phyloP scores from a whole-genome alignment of 2,888 invertebrate genomes.

The Sicus ferrugineus region DNA sequence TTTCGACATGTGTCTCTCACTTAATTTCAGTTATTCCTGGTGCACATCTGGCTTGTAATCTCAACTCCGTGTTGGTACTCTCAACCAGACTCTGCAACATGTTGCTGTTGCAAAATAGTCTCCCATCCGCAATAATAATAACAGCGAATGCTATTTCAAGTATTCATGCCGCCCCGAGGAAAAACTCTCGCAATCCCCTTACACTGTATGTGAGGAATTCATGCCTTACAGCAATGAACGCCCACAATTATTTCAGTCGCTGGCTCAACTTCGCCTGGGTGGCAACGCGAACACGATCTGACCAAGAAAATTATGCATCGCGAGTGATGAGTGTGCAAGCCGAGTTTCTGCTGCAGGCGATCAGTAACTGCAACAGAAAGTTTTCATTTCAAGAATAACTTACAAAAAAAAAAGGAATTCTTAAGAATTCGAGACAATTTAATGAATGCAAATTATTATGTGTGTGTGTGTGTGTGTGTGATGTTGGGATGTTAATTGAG shows the following conservation, averaged over 20 bases:
- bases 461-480: no score
- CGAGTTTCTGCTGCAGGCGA: no score
- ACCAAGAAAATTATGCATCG: constrained; percentile 8
- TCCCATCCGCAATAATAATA: neutral
- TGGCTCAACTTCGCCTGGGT: neutral
- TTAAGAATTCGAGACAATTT: neutral
- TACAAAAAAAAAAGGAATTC: neutral
- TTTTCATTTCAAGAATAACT: neutral
- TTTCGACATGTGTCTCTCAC: no score
- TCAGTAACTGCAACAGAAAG: neutral
- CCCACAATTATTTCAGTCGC: neutral
- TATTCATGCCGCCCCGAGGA: neutral
- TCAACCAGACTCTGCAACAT: no score
- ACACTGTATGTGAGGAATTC: neutral
- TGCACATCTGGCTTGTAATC: no score
- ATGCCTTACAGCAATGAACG: neutral
- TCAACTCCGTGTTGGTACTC: no score
- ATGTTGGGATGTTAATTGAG: no score
- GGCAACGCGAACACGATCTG: constrained; percentile 6
- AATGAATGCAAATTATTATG: no score
- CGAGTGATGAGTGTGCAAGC: neutral
- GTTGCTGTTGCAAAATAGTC: neutral
- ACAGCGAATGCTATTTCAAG: neutral
- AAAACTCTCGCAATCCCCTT: neutral
- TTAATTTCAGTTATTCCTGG: no score